A percentile compares a stretch with the other conserved stretches of the same genome.
Evolutionary conservation across 2,797 vertebrate genomes (phyloP).

Genomic region (Tachyglossus aculeatus): DNA sequence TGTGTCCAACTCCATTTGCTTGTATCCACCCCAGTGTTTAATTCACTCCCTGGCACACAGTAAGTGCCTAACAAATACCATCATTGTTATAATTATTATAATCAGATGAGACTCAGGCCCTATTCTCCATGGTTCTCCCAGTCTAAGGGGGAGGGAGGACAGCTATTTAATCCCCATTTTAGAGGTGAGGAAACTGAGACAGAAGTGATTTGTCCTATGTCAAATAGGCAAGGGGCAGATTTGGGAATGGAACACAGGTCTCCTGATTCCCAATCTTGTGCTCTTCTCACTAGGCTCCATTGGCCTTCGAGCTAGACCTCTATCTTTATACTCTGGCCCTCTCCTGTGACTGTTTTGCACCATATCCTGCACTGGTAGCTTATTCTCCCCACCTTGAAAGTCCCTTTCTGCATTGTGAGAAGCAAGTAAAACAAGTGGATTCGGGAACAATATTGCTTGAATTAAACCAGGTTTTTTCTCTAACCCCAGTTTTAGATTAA

Average conservation of each 20-base stretch:
- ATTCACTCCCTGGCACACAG: too few species aligned
- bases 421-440: conserved; percentile 26
- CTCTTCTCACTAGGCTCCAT: neutral
- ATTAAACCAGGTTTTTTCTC: too few species aligned
- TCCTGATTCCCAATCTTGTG: neutral
- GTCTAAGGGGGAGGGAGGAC: too few species aligned
- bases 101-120: too few species aligned
- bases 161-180: neutral
- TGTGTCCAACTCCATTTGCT: too few species aligned
- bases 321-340: neutral
- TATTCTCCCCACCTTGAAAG: conserved; percentile 13
- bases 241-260: neutral
- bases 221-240: too few species aligned
- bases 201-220: neutral
- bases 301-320: neutral
- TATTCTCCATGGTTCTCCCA: too few species aligned
- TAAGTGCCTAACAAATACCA: too few species aligned
- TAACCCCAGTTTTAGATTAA: too few species aligned
- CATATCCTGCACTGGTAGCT: conserved; percentile 13
- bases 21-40: too few species aligned
- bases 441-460: conserved; percentile 32
- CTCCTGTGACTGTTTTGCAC: conserved; percentile 9
- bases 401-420: conserved; percentile 27
- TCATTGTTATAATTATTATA: too few species aligned
- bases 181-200: neutral